Percentiles rank a stretch among this genome's conserved stretches.
phyloP scores from a whole-genome alignment of 2,888 invertebrate species.

The Cyaniris semiargus region DNA sequence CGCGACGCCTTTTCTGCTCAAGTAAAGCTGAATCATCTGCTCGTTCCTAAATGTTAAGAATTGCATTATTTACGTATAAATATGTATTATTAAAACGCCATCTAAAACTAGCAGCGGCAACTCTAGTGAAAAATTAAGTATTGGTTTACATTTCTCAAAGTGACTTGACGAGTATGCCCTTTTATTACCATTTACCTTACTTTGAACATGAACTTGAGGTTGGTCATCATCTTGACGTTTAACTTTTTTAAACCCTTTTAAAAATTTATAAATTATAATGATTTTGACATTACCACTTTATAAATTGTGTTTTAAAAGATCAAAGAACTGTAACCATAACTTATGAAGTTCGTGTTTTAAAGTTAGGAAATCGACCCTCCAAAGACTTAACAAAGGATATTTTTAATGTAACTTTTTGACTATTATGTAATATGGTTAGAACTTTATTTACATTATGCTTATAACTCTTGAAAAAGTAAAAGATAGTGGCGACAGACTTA shows the following conservation, averaged over 20 bases:
- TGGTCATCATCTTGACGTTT: neutral
- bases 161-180: too few species aligned
- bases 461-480: too few species aligned
- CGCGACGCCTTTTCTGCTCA: conserved; percentile 89
- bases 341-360: neutral
- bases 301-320: neutral
- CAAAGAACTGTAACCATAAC: neutral
- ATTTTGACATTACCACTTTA: neutral
- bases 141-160: too few species aligned
- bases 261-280: neutral
- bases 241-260: neutral
- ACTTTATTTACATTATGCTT: too few species aligned
- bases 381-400: neutral
- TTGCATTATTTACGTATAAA: neutral
- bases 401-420: neutral
- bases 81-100: neutral
- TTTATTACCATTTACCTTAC: too few species aligned
- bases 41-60: conserved; percentile 80
- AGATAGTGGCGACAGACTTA: conserved; percentile 57
- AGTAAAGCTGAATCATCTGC: conserved; percentile 84
- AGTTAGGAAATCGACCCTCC: neutral
- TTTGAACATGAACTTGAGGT: too few species aligned
- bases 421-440: neutral
- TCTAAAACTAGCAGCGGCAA: neutral
- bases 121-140: neutral